phyloP scores from a whole-genome alignment of 2,113 vertebrate species.

The Halcyon malimbica region DNA sequence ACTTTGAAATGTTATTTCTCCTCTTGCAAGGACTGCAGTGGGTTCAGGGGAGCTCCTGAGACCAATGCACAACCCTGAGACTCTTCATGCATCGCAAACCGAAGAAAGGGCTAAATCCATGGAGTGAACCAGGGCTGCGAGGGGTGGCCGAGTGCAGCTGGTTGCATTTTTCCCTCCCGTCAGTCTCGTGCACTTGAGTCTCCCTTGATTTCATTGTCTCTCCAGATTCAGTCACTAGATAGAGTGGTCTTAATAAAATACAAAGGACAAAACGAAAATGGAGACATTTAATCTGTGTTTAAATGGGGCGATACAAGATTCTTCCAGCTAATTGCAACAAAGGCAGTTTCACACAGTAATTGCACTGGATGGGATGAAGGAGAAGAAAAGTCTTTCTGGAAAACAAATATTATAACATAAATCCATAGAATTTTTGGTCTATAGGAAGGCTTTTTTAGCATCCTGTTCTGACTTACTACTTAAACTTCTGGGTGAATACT shows the following conservation, averaged over 20 bases:
- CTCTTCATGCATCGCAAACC: neutral
- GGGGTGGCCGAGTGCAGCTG: neutral
- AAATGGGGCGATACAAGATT: neutral
- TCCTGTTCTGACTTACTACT: neutral
- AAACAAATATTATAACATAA: neutral
- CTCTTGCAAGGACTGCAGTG: neutral
- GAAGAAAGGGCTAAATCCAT: neutral
- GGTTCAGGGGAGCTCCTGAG: neutral
- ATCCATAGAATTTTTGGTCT: neutral
- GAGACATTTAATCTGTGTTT: neutral
- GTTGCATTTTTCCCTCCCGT: neutral
- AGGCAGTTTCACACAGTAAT: neutral
- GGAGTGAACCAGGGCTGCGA: neutral
- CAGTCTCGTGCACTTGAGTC: neutral
- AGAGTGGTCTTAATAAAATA: neutral
- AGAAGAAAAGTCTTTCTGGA: neutral
- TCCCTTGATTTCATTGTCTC: neutral
- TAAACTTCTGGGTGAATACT: neutral
- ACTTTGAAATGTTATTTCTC: neutral
- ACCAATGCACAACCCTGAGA: neutral
- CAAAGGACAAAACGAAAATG: neutral
- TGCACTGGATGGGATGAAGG: neutral
- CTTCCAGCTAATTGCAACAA: neutral
- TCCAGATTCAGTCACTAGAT: neutral
- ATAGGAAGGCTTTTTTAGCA: neutral